A percentile compares a stretch with the other conserved stretches of the same genome.
Evolutionary conservation across 30 jellyfish, hydroid and myxozoan species (phyloP).

Genomic region (Catostylus mosaicus): DNA sequence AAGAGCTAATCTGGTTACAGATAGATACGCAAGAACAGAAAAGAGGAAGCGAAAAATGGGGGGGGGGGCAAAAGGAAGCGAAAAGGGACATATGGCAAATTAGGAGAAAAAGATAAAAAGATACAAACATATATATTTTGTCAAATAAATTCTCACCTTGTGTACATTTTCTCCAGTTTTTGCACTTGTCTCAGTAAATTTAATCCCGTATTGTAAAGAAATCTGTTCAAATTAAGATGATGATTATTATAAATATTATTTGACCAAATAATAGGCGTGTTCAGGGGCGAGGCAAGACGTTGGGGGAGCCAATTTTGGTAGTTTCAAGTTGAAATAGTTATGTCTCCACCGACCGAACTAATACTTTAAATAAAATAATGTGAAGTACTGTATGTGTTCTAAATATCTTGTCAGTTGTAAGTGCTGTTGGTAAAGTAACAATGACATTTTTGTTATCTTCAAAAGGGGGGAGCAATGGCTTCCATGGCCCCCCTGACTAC

Average conservation of each 20-base stretch:
- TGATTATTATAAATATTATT: no score
- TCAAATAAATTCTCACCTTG: slow-evolving; percentile 22
- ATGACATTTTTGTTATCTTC: background rate
- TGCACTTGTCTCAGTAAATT: slow-evolving; percentile 94
- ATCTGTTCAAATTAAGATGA: slow-evolving; percentile 21
- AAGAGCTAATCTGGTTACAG: background rate
- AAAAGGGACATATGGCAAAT: background rate
- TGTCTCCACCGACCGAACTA: background rate
- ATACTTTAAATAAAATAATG: background rate
- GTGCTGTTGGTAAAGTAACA: background rate
- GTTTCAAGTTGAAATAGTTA: background rate
- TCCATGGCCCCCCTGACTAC: no score
- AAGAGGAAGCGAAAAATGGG: background rate
- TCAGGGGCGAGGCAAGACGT: background rate
- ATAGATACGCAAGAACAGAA: background rate
- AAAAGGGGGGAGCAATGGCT: background rate
- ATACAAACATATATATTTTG: background rate
- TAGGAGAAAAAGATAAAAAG: background rate
- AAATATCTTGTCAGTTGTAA: background rate
- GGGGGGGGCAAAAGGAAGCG: background rate
- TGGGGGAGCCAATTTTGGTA: background rate
- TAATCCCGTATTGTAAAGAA: slow-evolving; percentile 67
- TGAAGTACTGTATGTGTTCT: background rate
- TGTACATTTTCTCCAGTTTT: slow-evolving; percentile 78
- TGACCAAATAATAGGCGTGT: background rate